Evolutionary conservation across 2,888 invertebrate genomes (phyloP), one percentile per base, ranked within the genome.

Genomic region (Ernsta delagoae): DNA sequence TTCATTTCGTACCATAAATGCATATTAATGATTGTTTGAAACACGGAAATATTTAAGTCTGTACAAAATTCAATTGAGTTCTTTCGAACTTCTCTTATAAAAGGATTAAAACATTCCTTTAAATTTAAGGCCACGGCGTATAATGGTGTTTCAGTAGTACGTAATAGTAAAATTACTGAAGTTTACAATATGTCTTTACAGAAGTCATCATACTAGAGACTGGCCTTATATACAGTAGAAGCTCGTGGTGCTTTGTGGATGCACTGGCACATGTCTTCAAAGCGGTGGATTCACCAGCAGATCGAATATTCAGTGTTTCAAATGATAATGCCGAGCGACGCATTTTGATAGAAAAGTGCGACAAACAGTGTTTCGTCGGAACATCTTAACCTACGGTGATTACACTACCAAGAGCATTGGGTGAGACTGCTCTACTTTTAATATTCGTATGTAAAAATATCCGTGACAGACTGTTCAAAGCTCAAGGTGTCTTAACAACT

Each of bases 61-160:
- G 86, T 88, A 89, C 88, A 89, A 86, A 85, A 81, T 83, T 83
- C 77, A 80, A 83, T 81, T 79, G 80, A 81, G 75, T 75, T 78
- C 79, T 78, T 74, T 78, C 78, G 78, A 81, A 77, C 81, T 84
- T 81, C 79, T 81, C 83, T 85, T 85, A 84, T 83, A 83, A 87
- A 90, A 90, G 87, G 85, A 87, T 84, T 83, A 88, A 91, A 88
- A 89, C 83, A 90, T 90, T 87, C 89, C 90, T 87, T 90, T 83
- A 85, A 89, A 83, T 90, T 91, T 93, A 93, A 93, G 93, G 93
- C 93, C 93, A 92, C 93, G 90, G 92, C 91, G 87, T 90, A 91
- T 89, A 85, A 88, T 93, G 93, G 93, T 93, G 92, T 93, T 89
- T 92, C 90, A 92, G 92, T 92, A 91, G 89, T 88, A 88, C 87